Conservation (phyloP, 2,797 vertebrate genomes). For the Anguilla megastoma region DNA sequence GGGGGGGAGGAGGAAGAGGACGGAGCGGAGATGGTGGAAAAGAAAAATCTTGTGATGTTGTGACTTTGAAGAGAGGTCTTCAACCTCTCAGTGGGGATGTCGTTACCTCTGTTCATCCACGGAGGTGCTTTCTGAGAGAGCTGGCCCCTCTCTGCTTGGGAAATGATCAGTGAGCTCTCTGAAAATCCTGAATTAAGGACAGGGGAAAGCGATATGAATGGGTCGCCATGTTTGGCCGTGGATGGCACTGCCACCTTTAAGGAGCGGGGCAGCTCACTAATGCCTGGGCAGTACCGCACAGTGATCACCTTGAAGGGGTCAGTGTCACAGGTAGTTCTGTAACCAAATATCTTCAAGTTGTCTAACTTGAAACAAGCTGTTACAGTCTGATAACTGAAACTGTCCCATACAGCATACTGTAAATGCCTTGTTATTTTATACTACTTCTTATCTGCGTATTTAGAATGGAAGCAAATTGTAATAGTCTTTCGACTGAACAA, state of each 20-base stretch:
- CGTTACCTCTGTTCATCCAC: not conserved
- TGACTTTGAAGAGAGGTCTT: conserved; percentile 8
- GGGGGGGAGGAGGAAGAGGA: not conserved
- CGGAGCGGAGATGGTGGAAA: not conserved
- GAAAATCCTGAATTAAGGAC: not conserved
- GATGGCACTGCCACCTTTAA: not conserved
- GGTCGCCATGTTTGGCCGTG: not conserved
- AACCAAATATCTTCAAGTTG: not conserved
- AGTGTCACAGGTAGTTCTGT: not conserved
- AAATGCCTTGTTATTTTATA: not conserved
- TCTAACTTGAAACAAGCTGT: not conserved
- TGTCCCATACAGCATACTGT: not conserved
- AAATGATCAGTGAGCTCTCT: not conserved
- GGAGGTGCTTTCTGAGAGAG: not conserved
- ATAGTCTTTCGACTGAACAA: not conserved
- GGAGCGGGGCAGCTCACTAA: not conserved
- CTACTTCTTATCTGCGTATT: not conserved
- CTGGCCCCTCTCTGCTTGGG: not conserved
- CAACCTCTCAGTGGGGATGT: not conserved
- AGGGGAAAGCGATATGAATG: not conserved
- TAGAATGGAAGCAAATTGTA: not conserved
- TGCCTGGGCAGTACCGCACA: not conserved
- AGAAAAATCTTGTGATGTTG: not conserved
- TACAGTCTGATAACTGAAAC: not conserved
- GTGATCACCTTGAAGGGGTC: not conserved